phyloP scores from a whole-genome alignment of 2,113 vertebrate species.

The Calyptomena viridis region DNA sequence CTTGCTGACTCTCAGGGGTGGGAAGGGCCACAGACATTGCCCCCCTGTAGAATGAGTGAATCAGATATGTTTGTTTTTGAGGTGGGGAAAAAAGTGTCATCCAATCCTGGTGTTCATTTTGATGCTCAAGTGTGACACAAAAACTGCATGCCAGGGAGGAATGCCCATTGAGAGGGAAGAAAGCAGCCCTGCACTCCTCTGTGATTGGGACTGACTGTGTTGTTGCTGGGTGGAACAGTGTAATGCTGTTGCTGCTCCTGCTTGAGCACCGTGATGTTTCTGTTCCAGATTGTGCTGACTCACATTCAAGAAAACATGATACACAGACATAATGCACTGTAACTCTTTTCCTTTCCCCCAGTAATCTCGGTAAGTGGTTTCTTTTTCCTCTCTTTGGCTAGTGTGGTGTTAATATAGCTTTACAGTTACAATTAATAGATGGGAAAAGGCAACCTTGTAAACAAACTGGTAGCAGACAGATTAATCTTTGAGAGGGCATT shows the following conservation, averaged over 20 bases:
- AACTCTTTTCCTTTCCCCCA: background rate
- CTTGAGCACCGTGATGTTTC: slow-evolving; percentile 17
- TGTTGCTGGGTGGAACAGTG: slow-evolving; percentile 57
- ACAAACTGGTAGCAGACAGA: background rate
- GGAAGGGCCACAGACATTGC: background rate
- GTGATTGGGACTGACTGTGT: slow-evolving; percentile 36
- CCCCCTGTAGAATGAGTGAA: background rate
- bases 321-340: background rate
- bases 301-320: slow-evolving; percentile 35
- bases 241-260: slow-evolving; percentile 33
- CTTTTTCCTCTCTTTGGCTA: slow-evolving; percentile 16
- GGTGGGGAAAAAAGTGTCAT: background rate
- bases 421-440: background rate
- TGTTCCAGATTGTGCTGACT: slow-evolving; percentile 60
- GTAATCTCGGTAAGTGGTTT: background rate
- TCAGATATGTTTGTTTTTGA: background rate
- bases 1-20: background rate
- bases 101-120: background rate
- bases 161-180: background rate
- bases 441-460: background rate
- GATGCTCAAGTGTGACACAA: background rate
- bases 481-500: background rate
- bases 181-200: slow-evolving; percentile 28
- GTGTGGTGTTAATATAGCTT: background rate
- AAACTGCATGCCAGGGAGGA: background rate